Base-by-base conservation (phyloP, 2,797 vertebrate species). In the Myotis daubentonii region DNA sequence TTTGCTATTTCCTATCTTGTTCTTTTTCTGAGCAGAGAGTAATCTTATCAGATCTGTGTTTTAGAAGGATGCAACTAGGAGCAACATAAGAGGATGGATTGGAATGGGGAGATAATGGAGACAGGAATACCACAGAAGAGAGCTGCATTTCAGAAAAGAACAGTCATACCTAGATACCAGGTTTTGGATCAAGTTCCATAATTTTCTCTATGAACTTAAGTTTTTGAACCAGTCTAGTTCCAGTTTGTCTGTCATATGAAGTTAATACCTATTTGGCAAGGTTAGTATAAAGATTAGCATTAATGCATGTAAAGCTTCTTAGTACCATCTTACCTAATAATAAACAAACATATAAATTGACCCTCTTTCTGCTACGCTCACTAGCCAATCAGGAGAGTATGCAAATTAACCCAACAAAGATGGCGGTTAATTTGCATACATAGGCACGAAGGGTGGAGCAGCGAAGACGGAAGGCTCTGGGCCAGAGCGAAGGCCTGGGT, bases 171-270 rank as follows among this genome's bases (percentile, higher is more conserved):
- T 75, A 74, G 33, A 85, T 71, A 55, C 5, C 53, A 94, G 49
- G 20, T 23, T 86, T 93, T 92, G 38, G 38, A 83, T 44, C 20
- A 47, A 55, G 68, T 94, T 96, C 33, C 30, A 71, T 20, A 89
- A 22, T 94, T 95, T 89, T 93, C 72, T 93, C 23, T 53, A 1
- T 94, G 55, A 95, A 75, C 12, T 71, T 78, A 78, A 83, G n/a
- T 91, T 95, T 78, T 28, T 65, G 41, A 95, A n/a, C 8, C n/a
- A 79, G 2, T 71, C 60, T 60, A 68, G 22, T 41, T 72, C 96
- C 38, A 75, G 6, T 91, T 94, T 92, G 65, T 89, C 53, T 92
- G 57, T 86, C 47, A 72, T 71, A 70, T 25, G 83, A 94, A 91
- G 33, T 93, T 94, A 87, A 41, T 78, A 62, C 23, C 9, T 19